Conservation (phyloP, 1,140 invertebrate genomes). For the Eupristina koningsbergeri region DNA sequence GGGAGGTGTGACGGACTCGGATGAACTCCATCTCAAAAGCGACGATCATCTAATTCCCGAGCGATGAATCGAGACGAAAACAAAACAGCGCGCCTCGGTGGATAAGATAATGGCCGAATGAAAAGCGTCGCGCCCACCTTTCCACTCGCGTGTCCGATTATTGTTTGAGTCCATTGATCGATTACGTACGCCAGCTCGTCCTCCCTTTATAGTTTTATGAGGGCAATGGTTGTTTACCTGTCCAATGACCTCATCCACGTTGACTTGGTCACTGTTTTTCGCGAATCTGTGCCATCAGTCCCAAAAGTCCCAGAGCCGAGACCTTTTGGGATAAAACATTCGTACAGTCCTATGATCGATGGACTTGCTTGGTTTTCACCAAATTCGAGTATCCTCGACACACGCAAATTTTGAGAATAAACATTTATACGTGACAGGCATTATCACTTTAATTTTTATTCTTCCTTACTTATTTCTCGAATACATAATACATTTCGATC, state of each 20-base stretch:
- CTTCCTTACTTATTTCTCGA: too few relatives aligned
- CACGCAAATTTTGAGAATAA: too few relatives aligned
- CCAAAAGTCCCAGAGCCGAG: too few relatives aligned
- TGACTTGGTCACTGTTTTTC: too few relatives aligned
- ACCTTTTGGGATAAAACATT: too few relatives aligned
- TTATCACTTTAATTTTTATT: too few relatives aligned
- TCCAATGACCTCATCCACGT: not conserved
- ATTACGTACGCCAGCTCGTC: not conserved
- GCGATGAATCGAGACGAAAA: constrained; percentile 50
- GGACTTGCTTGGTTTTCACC: too few relatives aligned
- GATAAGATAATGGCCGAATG: constrained; percentile 55
- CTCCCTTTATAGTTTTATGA: constrained; percentile 1
- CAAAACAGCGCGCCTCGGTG: constrained; percentile 41
- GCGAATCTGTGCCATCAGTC: too few relatives aligned
- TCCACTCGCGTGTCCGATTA: constrained; percentile 26
- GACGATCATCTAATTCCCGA: not conserved
- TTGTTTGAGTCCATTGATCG: not conserved
- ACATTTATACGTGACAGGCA: too few relatives aligned
- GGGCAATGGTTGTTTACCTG: constrained; percentile 14
- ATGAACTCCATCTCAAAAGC: not conserved
- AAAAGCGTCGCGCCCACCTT: constrained; percentile 53
- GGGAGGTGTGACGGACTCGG: constrained; percentile 29
- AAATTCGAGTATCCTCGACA: too few relatives aligned
- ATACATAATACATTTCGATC: too few relatives aligned
- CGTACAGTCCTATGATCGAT: too few relatives aligned